Conservation (phyloP, 2,797 vertebrate species). For the Dendrocincla tyrannina region DNA sequence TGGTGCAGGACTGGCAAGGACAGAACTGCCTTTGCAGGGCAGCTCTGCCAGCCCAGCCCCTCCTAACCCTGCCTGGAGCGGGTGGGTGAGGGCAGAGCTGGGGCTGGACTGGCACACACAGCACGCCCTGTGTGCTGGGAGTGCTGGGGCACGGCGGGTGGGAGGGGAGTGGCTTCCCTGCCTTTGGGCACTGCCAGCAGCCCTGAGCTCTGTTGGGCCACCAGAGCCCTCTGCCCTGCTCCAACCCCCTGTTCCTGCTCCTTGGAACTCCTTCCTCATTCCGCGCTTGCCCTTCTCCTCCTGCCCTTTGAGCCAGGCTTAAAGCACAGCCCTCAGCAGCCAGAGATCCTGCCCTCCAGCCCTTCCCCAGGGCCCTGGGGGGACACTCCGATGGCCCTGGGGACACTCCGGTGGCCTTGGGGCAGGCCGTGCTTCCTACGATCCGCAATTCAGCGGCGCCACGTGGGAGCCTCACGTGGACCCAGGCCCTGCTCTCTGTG, state of each 20-base stretch:
- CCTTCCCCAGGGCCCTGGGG: not conserved
- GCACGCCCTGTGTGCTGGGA: fast-evolving
- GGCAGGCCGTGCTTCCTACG: fast-evolving
- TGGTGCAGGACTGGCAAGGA: not conserved
- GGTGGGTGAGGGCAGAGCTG: fast-evolving
- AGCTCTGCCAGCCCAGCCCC: fast-evolving
- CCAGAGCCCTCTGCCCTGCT: not conserved
- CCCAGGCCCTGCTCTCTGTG: fast-evolving
- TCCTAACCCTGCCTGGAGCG: not conserved
- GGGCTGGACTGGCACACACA: fast-evolving
- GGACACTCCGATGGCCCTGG: not conserved
- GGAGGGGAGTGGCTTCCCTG: too few relatives aligned
- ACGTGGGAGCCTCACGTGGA: not conserved
- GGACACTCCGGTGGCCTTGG: not conserved
- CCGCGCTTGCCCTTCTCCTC: not conserved
- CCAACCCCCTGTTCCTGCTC: not conserved
- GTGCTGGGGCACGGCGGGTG: not conserved
- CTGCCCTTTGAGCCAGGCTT: not conserved
- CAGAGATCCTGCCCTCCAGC: not conserved
- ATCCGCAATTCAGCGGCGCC: fast-evolving
- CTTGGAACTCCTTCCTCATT: not conserved
- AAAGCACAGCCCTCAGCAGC: not conserved
- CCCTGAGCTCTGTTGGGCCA: fast-evolving
- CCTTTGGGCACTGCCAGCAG: not conserved
- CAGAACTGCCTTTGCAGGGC: not conserved